Base-by-base conservation (phyloP, 2,797 vertebrate species). In the Halcyon badia region DNA sequence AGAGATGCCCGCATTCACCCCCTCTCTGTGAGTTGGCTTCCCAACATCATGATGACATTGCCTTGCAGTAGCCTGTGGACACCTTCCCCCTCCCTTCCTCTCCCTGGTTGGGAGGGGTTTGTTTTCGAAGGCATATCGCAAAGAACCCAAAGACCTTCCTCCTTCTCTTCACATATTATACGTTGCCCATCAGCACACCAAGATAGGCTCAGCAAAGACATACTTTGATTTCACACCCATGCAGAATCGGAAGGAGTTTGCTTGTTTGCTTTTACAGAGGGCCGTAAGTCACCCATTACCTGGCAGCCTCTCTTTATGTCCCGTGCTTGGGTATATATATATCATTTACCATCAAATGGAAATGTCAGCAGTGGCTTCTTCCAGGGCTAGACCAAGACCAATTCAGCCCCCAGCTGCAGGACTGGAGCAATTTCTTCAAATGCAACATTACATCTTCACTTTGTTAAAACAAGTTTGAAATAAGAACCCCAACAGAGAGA, bases 1-100 rank as follows among this genome's bases (percentile, higher is more conserved):
- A 98, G 95, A 97, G 96, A 96, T 97, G 97, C 96, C 97, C 64
- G 33, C 78, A 28, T 95, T 96, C 89, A 97, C 93, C 96, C 93
- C 82, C 94, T 90, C 52, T 2, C 96, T 64, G 14, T 94, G 91
- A 97, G 96, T 10, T 92, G 97, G 80, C 93, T 97, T 97, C 91
- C 96, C 96, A 93, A 96, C 95, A 95, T 66, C 37, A 12, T 3
- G n/a, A 60, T 97, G 97, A 97, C 97, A 97, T 88, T 98, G 96
- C 95, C 96, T 97, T 3, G 89, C 84, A 86, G 97, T 88, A 82
- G 58, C 5, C 9, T 83, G 10, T 5, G 57, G 87, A 89, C 2
- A 72, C 73, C 72, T 93, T 91, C 89, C 86, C 89, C 96, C 97
- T 96, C 89, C 89, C 82, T 87, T 93, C 94, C 85, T 87, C 70